Evolutionary conservation across 2,113 vertebrate species (phyloP), one percentile per base, ranked within the genome.

Genomic region (Thunnus thynnus): DNA sequence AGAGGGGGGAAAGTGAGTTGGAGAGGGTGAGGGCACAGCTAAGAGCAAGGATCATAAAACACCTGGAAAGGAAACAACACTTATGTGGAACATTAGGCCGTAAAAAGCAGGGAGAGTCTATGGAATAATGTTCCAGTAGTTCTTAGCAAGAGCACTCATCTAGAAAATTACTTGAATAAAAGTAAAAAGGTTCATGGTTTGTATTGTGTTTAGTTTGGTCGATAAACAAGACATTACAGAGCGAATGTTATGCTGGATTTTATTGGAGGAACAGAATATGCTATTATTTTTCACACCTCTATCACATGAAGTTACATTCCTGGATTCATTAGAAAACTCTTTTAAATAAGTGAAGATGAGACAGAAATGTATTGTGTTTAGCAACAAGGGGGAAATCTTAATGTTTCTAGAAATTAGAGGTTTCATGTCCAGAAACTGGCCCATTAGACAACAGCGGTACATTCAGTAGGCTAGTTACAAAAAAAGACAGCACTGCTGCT

Each of bases 11-110:
- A 8, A 10, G 36, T 16, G 41, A 44, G 36, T 65, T 13, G 46
- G 72, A n/a, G 58, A 22, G 63, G 41, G 36, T 2, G 55, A 72
- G 66, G 56, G 61, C 84, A 69, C 51, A 63, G 76, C 52, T 70
- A 10, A 68, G 54, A 77, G 64, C 60, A 67, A 51, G 44, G 70
- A 54, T 64, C 72, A 82, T 88, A 86, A 89, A 90, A 87, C 78
- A 83, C 75, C 61, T 47, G 47, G 36, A 65, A 73, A 79, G 55
- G 82, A 85, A 86, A 79, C 72, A 61, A 18, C n/a, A 36, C 83
- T 78, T 67, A 78, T 72, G 63, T 71, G 54, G 76, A 90, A 82
- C 78, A 76, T 77, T 76, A 32, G 5, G 22, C 50, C 66, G 14
- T 81, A 36, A 78, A 80, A 69, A 41, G 41, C 20, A 27, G 41